Conservation (phyloP, 2,888 invertebrate species). For the Therioaphis trifolii region DNA sequence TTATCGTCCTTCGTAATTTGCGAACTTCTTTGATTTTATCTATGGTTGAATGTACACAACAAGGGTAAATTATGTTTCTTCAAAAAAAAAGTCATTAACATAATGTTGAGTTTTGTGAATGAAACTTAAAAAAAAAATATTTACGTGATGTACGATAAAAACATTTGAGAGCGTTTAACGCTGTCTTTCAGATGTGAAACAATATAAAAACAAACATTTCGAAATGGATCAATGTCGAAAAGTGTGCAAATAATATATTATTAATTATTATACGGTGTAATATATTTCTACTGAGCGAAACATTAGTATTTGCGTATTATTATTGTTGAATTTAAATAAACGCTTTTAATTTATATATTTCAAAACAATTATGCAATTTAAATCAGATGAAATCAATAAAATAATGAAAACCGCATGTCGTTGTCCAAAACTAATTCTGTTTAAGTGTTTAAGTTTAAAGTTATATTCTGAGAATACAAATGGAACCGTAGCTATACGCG, state of each 20-base stretch:
- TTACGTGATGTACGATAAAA: constrained; percentile 23
- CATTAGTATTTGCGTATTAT: not conserved
- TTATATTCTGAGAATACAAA: too few relatives aligned
- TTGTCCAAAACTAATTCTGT: too few relatives aligned
- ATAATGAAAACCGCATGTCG: too few relatives aligned
- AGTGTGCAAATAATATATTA: too few relatives aligned
- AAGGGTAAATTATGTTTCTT: constrained; percentile 20
- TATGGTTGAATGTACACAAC: not conserved
- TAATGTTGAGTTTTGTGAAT: constrained; percentile 38
- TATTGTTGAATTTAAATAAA: too few relatives aligned
- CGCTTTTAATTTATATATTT: too few relatives aligned
- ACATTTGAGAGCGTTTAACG: not conserved
- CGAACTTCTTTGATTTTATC: constrained; percentile 18
- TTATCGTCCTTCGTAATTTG: not conserved
- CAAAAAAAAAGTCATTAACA: constrained; percentile 30
- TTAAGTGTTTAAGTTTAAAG: too few relatives aligned
- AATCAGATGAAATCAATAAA: too few relatives aligned
- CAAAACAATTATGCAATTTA: too few relatives aligned
- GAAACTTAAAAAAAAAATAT: constrained; percentile 29
- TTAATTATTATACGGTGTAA: not conserved
- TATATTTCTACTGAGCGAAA: not conserved
- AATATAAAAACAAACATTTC: not conserved
- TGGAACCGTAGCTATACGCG: too few relatives aligned
- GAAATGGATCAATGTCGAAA: constrained; percentile 21
- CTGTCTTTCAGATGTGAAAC: constrained; percentile 28